phyloP scores from a whole-genome alignment of 2,113 vertebrate genomes.

The Ancistrus triradiatus region DNA sequence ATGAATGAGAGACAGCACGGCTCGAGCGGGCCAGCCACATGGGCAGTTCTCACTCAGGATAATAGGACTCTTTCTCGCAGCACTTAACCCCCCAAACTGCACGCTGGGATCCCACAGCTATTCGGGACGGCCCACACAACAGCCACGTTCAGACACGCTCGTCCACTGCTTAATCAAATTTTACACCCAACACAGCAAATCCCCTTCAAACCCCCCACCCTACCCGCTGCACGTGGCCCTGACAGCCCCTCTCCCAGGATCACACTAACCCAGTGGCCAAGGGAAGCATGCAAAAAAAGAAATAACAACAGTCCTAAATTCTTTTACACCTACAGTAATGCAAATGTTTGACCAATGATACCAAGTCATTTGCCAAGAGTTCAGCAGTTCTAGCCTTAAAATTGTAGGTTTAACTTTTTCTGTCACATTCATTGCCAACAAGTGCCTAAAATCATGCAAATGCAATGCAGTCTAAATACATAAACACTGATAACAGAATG shows the following conservation, averaged over 20 bases:
- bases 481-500: too few relatives aligned
- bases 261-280: conserved; percentile 28
- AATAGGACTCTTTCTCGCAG: conserved; percentile 85
- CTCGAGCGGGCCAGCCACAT: conserved; percentile 80
- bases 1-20: conserved; percentile 56
- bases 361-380: too few relatives aligned
- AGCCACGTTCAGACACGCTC: conserved; percentile 48
- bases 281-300: conserved; percentile 34
- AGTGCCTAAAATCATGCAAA: too few relatives aligned
- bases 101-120: conserved; percentile 72
- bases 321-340: not conserved
- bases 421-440: too few relatives aligned
- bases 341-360: too few relatives aligned
- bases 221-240: conserved; percentile 68
- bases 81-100: conserved; percentile 80
- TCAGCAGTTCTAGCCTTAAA: too few relatives aligned
- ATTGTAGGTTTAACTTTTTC: too few relatives aligned
- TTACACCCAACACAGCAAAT: conserved; percentile 55
- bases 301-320: not conserved
- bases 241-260: conserved; percentile 79
- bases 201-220: conserved; percentile 11
- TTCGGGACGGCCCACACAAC: conserved; percentile 55
- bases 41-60: conserved; percentile 93
- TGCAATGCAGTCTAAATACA: too few relatives aligned
- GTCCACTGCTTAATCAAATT: conserved; percentile 69